Base-by-base conservation (phyloP, 2,113 vertebrate genomes). In the Poicephalus meyeri region DNA sequence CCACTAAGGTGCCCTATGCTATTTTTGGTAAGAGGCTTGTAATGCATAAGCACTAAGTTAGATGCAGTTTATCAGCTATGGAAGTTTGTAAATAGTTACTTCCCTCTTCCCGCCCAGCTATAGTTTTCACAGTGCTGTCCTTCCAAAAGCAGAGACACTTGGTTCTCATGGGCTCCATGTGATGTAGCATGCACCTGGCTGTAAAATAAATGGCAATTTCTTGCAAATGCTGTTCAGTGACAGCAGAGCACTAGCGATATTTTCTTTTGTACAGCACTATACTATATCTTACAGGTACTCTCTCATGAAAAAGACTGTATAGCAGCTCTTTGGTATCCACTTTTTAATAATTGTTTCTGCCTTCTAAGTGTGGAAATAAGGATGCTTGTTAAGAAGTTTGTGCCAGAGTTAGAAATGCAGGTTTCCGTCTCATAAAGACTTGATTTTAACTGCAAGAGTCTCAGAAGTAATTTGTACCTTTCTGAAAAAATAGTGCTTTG, bases 251-350 rank as follows among this genome's bases (percentile, higher is more conserved):
- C 14, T 33, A 21, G 14, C 3, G 71, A 16, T 68, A 25, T 64
- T 68, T 77, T 70, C 18, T 10, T 76, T 80, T 70, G 19, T 16
- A 5, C 21, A 58, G 16, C 2, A 0, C 33, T 17, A 13, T 60
- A 7, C 5, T 11, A 0, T 9, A 5, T 70, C 26, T 80, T 10
- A 53, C 0, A 1, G 71, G 7, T 11, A 21, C 15, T 33, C 4
- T 10, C 16, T 31, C 31, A 26, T 25, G 42, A 56, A 85, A 76
- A 81, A 69, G 11, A 3, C 37, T 44, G 1, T 11, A 24, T 14
- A 26, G 5, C 24, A 39, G 2, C 14, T 16, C 5, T 33, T 46
- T 41, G 44, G 3, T 39, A 31, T 31, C 4, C 1, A 3, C 9
- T 42, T 83, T 29, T 55, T 41, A 74, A 65, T 63, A 17, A 17